phyloP scores from a whole-genome alignment of 2,797 vertebrate genomes.

The Saxicola maurus region DNA sequence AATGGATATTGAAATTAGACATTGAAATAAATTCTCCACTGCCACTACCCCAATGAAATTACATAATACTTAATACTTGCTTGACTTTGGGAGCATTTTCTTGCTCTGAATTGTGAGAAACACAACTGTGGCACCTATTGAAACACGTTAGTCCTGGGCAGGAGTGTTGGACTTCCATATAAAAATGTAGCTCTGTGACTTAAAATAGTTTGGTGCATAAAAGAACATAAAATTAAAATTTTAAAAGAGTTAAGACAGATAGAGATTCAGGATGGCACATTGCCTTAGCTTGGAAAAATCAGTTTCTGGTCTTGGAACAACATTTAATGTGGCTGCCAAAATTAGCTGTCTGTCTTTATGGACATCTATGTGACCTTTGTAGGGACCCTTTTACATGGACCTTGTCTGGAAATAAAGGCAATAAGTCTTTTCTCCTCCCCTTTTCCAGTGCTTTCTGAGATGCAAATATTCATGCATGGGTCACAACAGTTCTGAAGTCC shows the following conservation, averaged over 20 bases:
- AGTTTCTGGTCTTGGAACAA: background rate
- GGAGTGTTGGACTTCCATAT: rapidly evolving
- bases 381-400: background rate
- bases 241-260: background rate
- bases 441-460: background rate
- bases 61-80: background rate
- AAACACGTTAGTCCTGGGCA: background rate
- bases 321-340: background rate
- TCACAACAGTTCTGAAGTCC: background rate
- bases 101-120: background rate
- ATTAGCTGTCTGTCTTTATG: background rate
- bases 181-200: background rate
- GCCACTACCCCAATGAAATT: background rate
- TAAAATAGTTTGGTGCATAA: background rate
- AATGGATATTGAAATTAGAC: background rate
- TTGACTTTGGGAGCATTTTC: background rate
- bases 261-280: background rate
- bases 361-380: background rate
- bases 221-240: background rate
- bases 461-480: background rate
- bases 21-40: background rate
- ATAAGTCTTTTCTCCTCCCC: background rate
- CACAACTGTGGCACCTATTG: background rate
- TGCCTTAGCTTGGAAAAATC: background rate
- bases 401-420: background rate